Conservation (phyloP, 30 jellyfish, hydroid and myxozoan species). For the Rhopilema esculentum region DNA sequence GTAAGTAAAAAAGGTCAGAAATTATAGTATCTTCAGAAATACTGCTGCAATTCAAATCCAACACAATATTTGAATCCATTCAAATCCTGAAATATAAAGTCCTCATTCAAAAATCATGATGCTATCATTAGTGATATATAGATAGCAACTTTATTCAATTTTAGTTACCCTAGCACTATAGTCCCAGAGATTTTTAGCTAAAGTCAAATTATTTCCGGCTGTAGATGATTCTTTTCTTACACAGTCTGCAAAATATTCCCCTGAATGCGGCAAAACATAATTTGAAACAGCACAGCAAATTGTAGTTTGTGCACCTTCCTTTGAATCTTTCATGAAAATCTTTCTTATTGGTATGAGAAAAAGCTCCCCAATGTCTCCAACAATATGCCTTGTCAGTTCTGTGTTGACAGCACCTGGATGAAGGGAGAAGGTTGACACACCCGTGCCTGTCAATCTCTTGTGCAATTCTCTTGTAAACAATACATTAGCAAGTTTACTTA, state of each 20-base stretch:
- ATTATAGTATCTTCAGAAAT: too few relatives aligned
- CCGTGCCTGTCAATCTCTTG: constrained; percentile 29
- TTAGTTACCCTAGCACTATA: constrained; percentile 59
- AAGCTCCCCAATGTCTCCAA: background rate
- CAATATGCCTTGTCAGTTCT: constrained; percentile 27
- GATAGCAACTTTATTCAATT: background rate
- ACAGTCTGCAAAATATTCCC: constrained; percentile 79
- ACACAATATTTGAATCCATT: too few relatives aligned
- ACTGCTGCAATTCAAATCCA: too few relatives aligned
- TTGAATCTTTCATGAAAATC: constrained; percentile 30
- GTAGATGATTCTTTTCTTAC: constrained; percentile 9
- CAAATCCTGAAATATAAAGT: too few relatives aligned
- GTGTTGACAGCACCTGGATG: constrained; percentile 75
- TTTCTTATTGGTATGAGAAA: constrained; percentile 4
- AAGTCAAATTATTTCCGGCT: constrained; percentile 56
- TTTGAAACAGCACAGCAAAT: constrained; percentile 75
- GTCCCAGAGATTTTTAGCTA: constrained; percentile 85
- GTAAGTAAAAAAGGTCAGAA: too few relatives aligned
- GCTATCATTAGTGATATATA: too few relatives aligned
- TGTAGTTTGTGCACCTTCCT: constrained; percentile 73
- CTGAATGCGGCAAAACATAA: constrained; percentile 51
- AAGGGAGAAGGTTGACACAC: constrained; percentile 49
- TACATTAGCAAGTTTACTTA: constrained; percentile 69
- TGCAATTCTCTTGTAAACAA: constrained; percentile 60
- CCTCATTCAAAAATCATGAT: too few relatives aligned